Evolutionary conservation across 2,888 invertebrate species (phyloP).

Genomic region (Heliothis peltigera): DNA sequence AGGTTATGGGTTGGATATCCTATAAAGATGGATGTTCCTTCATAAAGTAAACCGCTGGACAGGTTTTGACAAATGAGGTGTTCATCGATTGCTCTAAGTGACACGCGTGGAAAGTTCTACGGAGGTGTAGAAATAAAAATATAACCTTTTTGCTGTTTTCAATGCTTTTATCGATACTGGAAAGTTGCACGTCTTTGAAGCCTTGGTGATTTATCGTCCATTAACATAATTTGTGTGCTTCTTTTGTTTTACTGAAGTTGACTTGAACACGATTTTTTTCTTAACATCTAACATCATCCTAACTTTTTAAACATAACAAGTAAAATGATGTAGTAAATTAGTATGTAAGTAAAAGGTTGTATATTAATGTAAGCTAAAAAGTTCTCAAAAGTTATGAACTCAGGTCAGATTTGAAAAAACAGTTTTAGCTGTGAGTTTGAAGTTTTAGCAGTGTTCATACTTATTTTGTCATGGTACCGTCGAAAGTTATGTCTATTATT

Average conservation of each 20-base stretch:
- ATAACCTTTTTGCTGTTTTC: background rate
- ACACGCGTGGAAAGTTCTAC: background rate
- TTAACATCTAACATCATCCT: too few species aligned
- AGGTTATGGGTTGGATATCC: constrained; percentile 18
- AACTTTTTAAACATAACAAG: too few species aligned
- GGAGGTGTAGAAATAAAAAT: background rate
- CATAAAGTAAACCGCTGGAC: constrained; percentile 35
- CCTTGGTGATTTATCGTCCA: background rate
- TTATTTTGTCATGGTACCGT: too few species aligned
- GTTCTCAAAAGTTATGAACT: too few species aligned
- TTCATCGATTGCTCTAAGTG: constrained; percentile 32
- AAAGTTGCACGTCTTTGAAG: background rate
- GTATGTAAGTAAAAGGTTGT: too few species aligned
- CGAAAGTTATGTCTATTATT: background rate
- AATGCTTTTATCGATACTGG: background rate
- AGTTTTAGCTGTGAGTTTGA: too few species aligned
- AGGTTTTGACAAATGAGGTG: constrained; percentile 43
- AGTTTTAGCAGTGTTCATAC: too few species aligned
- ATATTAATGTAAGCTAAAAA: too few species aligned
- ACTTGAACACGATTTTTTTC: background rate
- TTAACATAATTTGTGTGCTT: background rate
- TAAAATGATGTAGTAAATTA: too few species aligned
- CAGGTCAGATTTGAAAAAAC: too few species aligned
- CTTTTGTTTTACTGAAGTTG: background rate
- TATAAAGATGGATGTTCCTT: constrained; percentile 28